A percentile compares a stretch with the other conserved stretches of the same genome.
phyloP scores from a whole-genome alignment of 2,797 vertebrate species.

The Merluccius polli region DNA sequence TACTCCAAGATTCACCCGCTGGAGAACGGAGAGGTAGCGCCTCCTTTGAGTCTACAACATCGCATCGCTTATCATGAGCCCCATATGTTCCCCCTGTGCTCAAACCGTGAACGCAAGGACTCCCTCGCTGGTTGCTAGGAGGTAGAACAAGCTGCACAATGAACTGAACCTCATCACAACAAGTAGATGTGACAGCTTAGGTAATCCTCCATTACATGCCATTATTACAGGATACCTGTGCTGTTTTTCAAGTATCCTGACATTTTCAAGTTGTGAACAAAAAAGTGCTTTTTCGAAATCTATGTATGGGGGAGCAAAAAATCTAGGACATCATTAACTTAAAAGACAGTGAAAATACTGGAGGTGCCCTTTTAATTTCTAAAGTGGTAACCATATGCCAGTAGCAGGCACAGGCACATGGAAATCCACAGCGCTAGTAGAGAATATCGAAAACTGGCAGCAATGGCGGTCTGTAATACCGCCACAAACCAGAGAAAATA shows the following conservation, averaged over 20 bases:
- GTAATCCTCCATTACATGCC: too few species aligned
- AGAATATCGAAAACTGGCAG: not conserved
- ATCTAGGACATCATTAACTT: not conserved
- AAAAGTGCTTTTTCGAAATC: too few species aligned
- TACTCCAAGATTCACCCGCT: conserved; percentile 95
- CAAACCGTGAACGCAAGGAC: not conserved
- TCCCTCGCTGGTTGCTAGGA: not conserved
- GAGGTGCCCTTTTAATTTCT: not conserved
- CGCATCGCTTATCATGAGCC: too few species aligned
- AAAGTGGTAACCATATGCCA: not conserved
- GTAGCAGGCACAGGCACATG: not conserved
- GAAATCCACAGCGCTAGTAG: not conserved
- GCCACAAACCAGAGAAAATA: not conserved
- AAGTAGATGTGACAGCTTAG: not conserved
- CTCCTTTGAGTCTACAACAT: not conserved
- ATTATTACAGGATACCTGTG: too few species aligned
- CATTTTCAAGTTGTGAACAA: not conserved
- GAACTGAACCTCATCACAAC: not conserved
- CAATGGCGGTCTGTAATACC: not conserved
- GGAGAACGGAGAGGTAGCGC: conserved; percentile 94
- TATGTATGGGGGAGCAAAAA: not conserved
- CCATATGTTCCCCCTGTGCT: too few species aligned
- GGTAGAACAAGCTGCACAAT: not conserved
- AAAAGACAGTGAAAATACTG: not conserved
- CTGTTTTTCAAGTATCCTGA: not conserved